phyloP scores from a whole-genome alignment of 2,888 invertebrate species.

The Stenodema calcarata region DNA sequence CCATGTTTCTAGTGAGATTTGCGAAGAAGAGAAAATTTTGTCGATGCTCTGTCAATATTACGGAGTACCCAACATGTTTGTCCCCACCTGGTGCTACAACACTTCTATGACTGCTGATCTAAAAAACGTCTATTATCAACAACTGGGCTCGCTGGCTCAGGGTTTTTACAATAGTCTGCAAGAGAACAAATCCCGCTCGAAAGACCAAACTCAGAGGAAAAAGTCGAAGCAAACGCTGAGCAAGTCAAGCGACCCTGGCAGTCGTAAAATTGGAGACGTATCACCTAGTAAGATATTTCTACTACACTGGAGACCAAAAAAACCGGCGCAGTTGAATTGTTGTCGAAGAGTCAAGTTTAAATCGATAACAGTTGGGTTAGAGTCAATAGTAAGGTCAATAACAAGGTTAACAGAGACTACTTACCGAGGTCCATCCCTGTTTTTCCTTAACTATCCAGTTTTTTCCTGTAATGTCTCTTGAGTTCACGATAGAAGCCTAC shows the following conservation, averaged over 20 bases:
- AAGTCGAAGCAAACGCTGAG: not conserved
- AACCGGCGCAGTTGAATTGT: no score
- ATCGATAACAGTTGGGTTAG: no score
- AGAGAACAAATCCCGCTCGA: not conserved
- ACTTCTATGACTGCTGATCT: constrained; percentile 12
- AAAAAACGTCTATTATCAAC: constrained; percentile 30
- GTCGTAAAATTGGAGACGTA: not conserved
- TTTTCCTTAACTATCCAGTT: no score
- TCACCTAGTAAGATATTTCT: not conserved
- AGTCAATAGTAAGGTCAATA: no score
- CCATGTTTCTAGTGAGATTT: not conserved
- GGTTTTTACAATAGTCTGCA: not conserved
- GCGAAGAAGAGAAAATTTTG: constrained; percentile 45
- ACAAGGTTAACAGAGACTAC: no score
- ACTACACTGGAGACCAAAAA: no score
- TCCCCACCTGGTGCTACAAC: constrained; percentile 7
- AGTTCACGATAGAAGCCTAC: no score
- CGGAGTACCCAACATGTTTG: constrained; percentile 23
- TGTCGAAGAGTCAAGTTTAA: no score
- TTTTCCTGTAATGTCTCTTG: no score
- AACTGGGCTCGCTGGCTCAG: constrained; percentile 13
- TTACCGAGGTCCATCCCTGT: no score
- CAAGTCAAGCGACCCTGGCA: not conserved
- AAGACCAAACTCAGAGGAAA: not conserved
- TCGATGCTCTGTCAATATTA: constrained; percentile 26